phyloP scores from a whole-genome alignment of 1,140 invertebrate species.

The Euschistus heros region DNA sequence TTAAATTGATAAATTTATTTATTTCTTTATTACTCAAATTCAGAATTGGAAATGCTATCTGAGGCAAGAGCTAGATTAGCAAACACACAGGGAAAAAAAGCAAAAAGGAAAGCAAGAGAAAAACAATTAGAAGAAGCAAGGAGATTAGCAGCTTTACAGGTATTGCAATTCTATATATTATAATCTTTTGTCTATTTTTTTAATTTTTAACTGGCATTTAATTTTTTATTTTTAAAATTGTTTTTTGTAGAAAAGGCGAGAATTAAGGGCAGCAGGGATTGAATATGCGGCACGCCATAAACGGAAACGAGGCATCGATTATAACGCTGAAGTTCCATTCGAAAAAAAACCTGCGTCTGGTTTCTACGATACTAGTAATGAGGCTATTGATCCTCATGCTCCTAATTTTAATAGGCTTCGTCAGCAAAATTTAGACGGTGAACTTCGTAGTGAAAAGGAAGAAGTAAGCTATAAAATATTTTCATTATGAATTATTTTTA shows the following conservation, averaged over 20 bases:
- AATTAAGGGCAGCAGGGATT: slow-evolving; percentile 96
- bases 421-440: slow-evolving; percentile 89
- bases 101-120: slow-evolving; percentile 95
- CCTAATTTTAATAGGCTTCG: slow-evolving; percentile 80
- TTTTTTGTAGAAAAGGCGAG: slow-evolving; percentile 66
- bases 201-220: background rate
- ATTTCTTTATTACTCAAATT: slow-evolving; percentile 34
- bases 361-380: slow-evolving; percentile 88
- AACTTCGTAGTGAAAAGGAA: slow-evolving; percentile 78
- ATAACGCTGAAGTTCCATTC: slow-evolving; percentile 96
- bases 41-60: slow-evolving; percentile 96
- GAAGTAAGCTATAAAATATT: slow-evolving; percentile 44
- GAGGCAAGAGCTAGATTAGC: slow-evolving; percentile 95
- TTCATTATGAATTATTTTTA: no score
- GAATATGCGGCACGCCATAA: slow-evolving; percentile 59
- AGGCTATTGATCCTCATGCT: slow-evolving; percentile 75
- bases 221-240: slow-evolving; percentile 6
- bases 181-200: background rate
- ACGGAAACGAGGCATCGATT: slow-evolving; percentile 82
- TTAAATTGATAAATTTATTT: background rate
- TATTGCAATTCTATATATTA: slow-evolving; percentile 32
- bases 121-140: slow-evolving; percentile 98
- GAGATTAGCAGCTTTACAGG: slow-evolving; percentile 86
- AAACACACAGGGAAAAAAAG: slow-evolving; percentile 99
- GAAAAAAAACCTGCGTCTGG: slow-evolving; percentile 84